phyloP scores from a whole-genome alignment of 2,797 vertebrate species.

The Orientallactaga sibirica region DNA sequence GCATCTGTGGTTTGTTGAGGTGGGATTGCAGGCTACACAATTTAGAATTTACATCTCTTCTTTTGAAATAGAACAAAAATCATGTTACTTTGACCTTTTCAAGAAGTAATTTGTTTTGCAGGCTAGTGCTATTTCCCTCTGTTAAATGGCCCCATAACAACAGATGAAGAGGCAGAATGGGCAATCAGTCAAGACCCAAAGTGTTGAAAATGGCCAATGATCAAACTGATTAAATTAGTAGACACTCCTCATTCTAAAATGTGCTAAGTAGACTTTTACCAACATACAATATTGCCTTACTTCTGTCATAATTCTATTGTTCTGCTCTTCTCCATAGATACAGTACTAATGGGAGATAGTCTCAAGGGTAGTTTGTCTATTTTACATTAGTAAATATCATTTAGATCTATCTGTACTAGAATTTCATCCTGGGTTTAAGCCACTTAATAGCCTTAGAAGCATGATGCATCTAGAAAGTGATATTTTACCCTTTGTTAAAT shows the following conservation, averaged over 20 bases:
- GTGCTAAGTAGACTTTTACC: conserved; percentile 65
- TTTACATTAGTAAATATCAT: conserved; percentile 61
- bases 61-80: conserved; percentile 75
- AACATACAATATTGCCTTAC: conserved; percentile 47
- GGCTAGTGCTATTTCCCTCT: conserved; percentile 77
- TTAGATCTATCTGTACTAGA: conserved; percentile 28
- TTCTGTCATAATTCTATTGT: conserved; percentile 55
- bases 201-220: conserved; percentile 73
- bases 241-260: conserved; percentile 62
- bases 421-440: conserved; percentile 67
- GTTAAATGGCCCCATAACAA: conserved; percentile 79
- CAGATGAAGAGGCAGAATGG: conserved; percentile 72
- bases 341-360: not conserved
- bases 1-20: conserved; percentile 51
- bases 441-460: conserved; percentile 58
- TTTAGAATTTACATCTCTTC: conserved; percentile 74
- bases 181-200: conserved; percentile 72
- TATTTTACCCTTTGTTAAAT: conserved; percentile 80
- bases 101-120: conserved; percentile 82
- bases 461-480: conserved; percentile 67
- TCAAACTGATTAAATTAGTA: conserved; percentile 70
- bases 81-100: conserved; percentile 77
- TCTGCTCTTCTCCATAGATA: conserved; percentile 7
- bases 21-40: conserved; percentile 40
- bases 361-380: not conserved